Evolutionary conservation across 1,140 invertebrate species (phyloP).

Genomic region (Galleria mellonella): DNA sequence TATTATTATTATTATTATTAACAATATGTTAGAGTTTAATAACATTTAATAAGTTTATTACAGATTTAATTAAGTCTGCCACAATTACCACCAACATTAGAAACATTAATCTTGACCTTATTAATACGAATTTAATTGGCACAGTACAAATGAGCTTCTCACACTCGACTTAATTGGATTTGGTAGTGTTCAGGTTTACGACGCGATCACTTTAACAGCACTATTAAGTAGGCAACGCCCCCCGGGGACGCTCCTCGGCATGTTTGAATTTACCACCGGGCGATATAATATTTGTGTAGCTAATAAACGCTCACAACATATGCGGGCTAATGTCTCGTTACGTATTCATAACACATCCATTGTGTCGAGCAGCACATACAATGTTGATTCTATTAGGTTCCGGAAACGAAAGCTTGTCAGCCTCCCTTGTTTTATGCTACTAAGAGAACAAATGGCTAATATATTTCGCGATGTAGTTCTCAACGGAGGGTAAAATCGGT

Average conservation of each 20-base stretch:
- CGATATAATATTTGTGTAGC: slow-evolving; percentile 35
- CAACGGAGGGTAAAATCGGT: background rate
- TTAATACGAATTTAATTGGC: slow-evolving; percentile 22
- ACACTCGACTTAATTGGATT: slow-evolving; percentile 31
- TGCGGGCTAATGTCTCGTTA: slow-evolving; percentile 52
- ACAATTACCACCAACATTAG: no score
- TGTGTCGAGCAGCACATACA: slow-evolving; percentile 42
- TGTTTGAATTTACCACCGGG: slow-evolving; percentile 14
- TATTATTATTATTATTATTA: no score
- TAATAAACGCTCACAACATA: slow-evolving; percentile 45
- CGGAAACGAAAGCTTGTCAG: slow-evolving; percentile 50
- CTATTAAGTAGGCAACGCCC: slow-evolving; percentile 19
- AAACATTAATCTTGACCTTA: background rate
- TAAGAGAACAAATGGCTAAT: slow-evolving; percentile 14
- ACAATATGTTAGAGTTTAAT: no score
- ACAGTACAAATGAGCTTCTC: slow-evolving; percentile 20
- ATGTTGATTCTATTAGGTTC: slow-evolving; percentile 52
- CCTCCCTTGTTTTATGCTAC: slow-evolving; percentile 25
- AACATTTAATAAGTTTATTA: no score
- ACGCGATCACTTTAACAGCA: slow-evolving; percentile 35
- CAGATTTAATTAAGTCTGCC: no score
- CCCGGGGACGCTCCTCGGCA: slow-evolving; percentile 1
- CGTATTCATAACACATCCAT: slow-evolving; percentile 52
- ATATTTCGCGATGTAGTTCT: slow-evolving; percentile 9
- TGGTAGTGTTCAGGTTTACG: slow-evolving; percentile 30